Percentiles rank a stretch among this genome's conserved stretches.
These are phyloP conservation scores for Drosophila watanabei DNA, from an alignment of 1,140 invertebrate genomes.

Conservation along the genomic window DNA sequence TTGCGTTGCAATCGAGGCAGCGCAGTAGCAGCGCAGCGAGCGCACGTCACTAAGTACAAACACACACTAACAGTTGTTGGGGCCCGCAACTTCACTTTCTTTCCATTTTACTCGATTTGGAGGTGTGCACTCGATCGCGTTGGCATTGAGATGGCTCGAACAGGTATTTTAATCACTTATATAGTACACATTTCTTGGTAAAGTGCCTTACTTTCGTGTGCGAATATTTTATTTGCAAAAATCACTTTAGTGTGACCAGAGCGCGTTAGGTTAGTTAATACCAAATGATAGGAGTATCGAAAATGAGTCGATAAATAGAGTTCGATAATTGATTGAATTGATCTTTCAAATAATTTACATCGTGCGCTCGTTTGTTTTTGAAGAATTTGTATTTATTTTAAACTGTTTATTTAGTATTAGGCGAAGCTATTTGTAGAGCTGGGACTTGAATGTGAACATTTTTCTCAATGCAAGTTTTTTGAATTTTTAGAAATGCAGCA, in stretches of 20 bases:
- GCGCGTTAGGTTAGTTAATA: background rate
- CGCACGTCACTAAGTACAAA: constrained; percentile 68
- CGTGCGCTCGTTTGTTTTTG: too few relatives aligned
- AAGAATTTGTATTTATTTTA: too few relatives aligned
- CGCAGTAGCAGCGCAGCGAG: constrained; percentile 48
- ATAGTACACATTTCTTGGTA: constrained; percentile 19
- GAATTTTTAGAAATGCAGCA: too few relatives aligned
- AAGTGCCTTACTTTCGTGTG: constrained; percentile 38
- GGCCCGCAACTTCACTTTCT: constrained; percentile 44
- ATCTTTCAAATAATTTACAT: background rate
- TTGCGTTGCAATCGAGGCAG: constrained; percentile 65
- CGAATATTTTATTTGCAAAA: constrained; percentile 59
- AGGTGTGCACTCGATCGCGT: background rate
- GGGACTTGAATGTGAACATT: too few relatives aligned
- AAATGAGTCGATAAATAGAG: background rate
- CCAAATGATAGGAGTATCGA: background rate
- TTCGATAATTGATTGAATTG: background rate
- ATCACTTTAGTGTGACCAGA: constrained; percentile 25
- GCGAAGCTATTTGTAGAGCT: too few relatives aligned
- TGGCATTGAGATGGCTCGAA: constrained; percentile 8
- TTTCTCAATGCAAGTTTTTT: too few relatives aligned
- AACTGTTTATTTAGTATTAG: too few relatives aligned
- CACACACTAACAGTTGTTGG: constrained; percentile 44
- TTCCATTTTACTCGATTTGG: constrained; percentile 41
- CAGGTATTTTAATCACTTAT: constrained; percentile 23